phyloP scores from a whole-genome alignment of 2,113 vertebrate species.

The Burhinus bistriatus region DNA sequence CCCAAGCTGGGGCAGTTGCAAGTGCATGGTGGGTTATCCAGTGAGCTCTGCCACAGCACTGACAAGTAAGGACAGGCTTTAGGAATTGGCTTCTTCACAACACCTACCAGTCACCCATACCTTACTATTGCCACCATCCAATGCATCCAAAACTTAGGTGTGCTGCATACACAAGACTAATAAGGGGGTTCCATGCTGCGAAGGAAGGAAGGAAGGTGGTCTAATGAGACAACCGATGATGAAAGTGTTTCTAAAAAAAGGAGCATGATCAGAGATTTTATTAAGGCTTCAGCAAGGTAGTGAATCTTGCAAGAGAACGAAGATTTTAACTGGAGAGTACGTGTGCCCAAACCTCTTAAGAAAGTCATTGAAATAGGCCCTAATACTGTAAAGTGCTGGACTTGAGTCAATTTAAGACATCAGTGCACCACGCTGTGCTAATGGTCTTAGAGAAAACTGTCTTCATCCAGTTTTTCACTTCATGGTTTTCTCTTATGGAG shows the following conservation, averaged over 20 bases:
- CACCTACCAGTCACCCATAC: neutral
- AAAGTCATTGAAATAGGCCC: neutral
- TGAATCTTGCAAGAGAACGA: neutral
- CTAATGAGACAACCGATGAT: neutral
- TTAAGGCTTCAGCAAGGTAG: neutral
- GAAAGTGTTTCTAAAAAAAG: neutral
- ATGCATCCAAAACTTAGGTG: neutral
- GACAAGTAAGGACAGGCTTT: neutral
- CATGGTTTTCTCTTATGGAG: neutral
- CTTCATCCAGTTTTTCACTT: neutral
- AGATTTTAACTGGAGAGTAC: neutral
- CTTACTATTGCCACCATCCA: neutral
- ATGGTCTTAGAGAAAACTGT: neutral
- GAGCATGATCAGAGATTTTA: neutral
- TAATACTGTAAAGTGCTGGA: neutral
- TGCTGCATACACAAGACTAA: neutral
- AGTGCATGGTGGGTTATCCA: neutral
- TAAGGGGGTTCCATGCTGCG: neutral
- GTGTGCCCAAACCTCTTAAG: neutral
- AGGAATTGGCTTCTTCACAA: neutral
- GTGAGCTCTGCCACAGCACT: neutral
- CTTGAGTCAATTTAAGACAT: neutral
- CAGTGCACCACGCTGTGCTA: neutral
- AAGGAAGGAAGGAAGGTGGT: neutral
- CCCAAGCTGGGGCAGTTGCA: neutral